Conservation (phyloP, 2,888 invertebrate species). For the Cheilosia vernalis region DNA sequence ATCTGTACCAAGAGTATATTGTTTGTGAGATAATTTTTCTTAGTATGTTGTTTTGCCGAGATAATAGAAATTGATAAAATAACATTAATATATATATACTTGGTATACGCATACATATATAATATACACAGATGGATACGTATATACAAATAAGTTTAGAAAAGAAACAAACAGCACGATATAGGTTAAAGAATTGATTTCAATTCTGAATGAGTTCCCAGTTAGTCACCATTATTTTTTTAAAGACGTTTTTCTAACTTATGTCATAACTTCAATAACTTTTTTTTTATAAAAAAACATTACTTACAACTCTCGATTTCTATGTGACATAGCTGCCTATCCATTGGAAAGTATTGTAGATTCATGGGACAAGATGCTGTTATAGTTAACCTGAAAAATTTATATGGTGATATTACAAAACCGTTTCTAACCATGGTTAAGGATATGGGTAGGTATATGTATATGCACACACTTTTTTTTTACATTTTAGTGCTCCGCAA, state of each 20-base stretch:
- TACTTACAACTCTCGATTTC: constrained; percentile 99
- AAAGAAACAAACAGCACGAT: constrained; percentile 70
- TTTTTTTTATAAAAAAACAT: constrained; percentile 13
- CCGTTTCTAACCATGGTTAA: background rate
- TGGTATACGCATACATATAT: too few species aligned
- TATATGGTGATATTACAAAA: background rate
- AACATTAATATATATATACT: background rate
- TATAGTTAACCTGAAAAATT: constrained; percentile 88
- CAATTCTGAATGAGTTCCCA: constrained; percentile 63
- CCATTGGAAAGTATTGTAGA: constrained; percentile 98
- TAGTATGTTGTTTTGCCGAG: constrained; percentile 40
- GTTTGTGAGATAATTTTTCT: constrained; percentile 16
- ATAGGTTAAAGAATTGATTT: constrained; percentile 46
- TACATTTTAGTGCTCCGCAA: too few species aligned
- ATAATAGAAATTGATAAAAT: constrained; percentile 35
- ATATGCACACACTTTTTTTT: background rate
- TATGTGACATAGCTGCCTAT: constrained; percentile 96
- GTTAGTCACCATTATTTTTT: background rate
- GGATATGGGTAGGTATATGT: background rate
- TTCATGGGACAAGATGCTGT: constrained; percentile 98
- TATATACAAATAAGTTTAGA: constrained; percentile 27
- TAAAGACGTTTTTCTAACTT: constrained; percentile 15
- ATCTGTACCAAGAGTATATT: constrained; percentile 18
- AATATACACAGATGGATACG: constrained; percentile 6
- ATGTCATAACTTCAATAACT: constrained; percentile 19